These are phyloP conservation scores for Diacarnus erythraeanus DNA, from an alignment of 37 sponge, comb jelly and placozoan species.

Conservation along the genomic window DNA sequence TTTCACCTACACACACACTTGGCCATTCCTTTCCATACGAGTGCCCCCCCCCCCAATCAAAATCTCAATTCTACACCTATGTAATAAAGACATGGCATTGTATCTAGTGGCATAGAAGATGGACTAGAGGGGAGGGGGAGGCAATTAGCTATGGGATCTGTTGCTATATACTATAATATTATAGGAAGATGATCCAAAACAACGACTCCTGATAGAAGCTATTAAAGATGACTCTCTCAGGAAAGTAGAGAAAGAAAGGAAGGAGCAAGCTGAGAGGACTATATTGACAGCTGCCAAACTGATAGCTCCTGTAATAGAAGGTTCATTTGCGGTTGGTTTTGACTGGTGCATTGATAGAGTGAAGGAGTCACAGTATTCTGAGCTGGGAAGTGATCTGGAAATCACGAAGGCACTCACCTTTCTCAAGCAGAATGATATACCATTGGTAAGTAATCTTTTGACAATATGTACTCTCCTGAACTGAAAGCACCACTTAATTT, in stretches of 20 bases:
- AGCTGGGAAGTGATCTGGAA: constrained; percentile 94
- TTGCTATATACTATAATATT: too few relatives aligned
- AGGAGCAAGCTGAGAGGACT: constrained; percentile 70
- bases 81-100: too few relatives aligned
- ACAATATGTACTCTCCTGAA: too few relatives aligned
- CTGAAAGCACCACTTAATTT: too few relatives aligned
- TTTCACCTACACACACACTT: too few relatives aligned
- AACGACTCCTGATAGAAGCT: constrained; percentile 83
- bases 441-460: constrained; percentile 36
- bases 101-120: too few relatives aligned
- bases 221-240: constrained; percentile 90
- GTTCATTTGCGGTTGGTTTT: constrained; percentile 89
- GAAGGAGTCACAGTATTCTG: constrained; percentile 69
- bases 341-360: constrained; percentile 98
- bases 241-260: constrained; percentile 75
- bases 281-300: constrained; percentile 95
- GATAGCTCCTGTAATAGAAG: constrained; percentile 91
- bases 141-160: too few relatives aligned
- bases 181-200: constrained; percentile 87
- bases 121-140: too few relatives aligned
- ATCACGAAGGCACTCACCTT: constrained; percentile 92
- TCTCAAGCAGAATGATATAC: constrained; percentile 86
- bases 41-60: too few relatives aligned
- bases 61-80: too few relatives aligned
- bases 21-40: too few relatives aligned